A percentile compares a stretch with the other conserved stretches of the same genome.
Conservation (phyloP, 2,113 vertebrate genomes). For the Saccopteryx leptura region DNA sequence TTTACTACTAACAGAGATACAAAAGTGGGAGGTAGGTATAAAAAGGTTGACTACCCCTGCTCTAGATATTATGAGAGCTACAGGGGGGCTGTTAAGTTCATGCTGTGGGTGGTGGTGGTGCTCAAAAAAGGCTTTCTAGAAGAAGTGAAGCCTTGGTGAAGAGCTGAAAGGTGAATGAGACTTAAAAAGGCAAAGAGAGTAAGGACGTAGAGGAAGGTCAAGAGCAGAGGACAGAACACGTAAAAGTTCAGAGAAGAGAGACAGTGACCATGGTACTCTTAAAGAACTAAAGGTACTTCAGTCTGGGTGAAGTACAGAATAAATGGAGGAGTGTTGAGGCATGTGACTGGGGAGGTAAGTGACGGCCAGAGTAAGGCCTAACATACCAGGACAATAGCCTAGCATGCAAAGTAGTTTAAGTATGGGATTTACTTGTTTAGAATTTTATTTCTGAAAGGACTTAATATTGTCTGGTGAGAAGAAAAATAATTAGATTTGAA, state of each 20-base stretch:
- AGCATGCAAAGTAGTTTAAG: background rate
- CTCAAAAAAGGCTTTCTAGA: conserved; percentile 33
- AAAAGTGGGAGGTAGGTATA: too few species aligned
- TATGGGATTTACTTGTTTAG: background rate
- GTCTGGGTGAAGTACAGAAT: background rate
- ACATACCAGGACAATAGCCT: background rate
- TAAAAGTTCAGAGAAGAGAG: background rate
- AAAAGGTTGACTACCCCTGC: background rate
- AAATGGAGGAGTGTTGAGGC: background rate
- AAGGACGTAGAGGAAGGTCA: background rate
- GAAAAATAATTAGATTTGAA: conserved; percentile 32
- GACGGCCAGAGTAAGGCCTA: background rate
- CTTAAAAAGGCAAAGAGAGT: background rate
- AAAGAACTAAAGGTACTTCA: background rate
- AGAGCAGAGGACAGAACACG: background rate
- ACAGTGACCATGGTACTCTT: background rate
- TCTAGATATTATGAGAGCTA: background rate
- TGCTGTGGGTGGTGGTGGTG: background rate
- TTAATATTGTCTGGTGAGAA: background rate
- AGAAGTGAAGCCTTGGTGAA: background rate
- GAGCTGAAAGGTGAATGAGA: background rate
- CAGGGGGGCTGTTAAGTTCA: background rate
- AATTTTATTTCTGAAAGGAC: conserved; percentile 3
- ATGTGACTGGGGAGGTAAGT: background rate
- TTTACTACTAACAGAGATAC: too few species aligned